Base-by-base conservation (phyloP, 2,888 invertebrate genomes). In the Chrysodeixis includens region DNA sequence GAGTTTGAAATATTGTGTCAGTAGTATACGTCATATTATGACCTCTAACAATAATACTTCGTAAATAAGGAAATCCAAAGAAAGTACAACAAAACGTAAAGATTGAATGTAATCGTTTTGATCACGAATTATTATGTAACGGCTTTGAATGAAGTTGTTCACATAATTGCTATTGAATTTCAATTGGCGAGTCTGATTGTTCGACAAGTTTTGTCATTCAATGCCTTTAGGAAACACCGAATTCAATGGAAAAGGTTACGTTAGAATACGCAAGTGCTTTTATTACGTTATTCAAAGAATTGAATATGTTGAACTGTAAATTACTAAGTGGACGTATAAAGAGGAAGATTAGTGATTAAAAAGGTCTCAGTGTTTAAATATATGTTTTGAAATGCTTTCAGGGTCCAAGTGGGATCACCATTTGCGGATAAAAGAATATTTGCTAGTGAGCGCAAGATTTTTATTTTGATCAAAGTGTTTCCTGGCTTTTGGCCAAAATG, bases 401-500 rank as follows among this genome's bases (percentile, higher is more conserved):
- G 40, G 40, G 14, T 40, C 7, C 14, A 40, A 40, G 40, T 40
- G n/a, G n/a, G n/a, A 40, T n/a, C n/a, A n/a, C 40, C 40, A 40
- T 40, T 40, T 40, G 26, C 7, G 40, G n/a, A 12, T 46, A 0
- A 71, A 76, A 46, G 71, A 65, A 20, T 9, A 22, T 30, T 55
- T 58, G 20, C 58, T 73, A 73, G 76, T 73, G 73, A 71, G 56
- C 53, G 56, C 30, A 49, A 71, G 71, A 76, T 65, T 56, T 32
- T 59, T 73, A 53, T 61, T 76, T 76, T 71, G 71, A 71, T 56
- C 56, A 62, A 65, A 76, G 58, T 30, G 53, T 56, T 62, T 54
- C 71, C 56, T 73, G 73, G 73, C 76, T 20, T 53, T 0, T n/a
- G 53, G 65, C 73, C 76, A 75, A 76, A 68, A 70, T 62, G 32